Percentiles rank a stretch among this genome's conserved stretches.
Evolutionary conservation across 1,140 invertebrate species (phyloP).

Genomic region (Anoplophora glabripennis): DNA sequence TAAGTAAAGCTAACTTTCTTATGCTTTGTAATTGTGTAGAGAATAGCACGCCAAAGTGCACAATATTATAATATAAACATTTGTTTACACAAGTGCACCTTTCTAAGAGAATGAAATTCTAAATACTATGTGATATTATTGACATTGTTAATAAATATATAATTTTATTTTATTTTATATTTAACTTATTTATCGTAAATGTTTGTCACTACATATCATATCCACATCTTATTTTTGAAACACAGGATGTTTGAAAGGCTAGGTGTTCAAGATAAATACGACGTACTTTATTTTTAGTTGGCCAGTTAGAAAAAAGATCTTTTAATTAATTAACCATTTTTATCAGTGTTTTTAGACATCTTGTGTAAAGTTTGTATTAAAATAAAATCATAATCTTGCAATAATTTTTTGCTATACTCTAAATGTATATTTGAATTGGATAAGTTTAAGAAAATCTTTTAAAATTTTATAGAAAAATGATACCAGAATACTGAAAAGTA

Average conservation of each 20-base stretch:
- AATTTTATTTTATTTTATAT: constrained; percentile 1
- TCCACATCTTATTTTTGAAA: neutral
- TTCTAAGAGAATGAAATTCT: constrained; percentile 40
- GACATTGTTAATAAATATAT: constrained; percentile 16
- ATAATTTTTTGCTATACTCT: constrained; percentile 12
- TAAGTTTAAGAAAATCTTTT: constrained; percentile 15
- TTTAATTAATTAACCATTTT: neutral
- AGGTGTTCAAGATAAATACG: too few relatives aligned
- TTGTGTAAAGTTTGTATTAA: constrained; percentile 21
- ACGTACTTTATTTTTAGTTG: too few relatives aligned
- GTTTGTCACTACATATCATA: constrained; percentile 1
- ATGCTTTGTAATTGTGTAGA: too few relatives aligned
- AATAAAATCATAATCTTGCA: constrained; percentile 6
- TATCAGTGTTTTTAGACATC: too few relatives aligned
- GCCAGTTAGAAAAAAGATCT: neutral
- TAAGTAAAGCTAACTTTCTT: too few relatives aligned
- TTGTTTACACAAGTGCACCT: constrained; percentile 44
- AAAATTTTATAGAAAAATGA: constrained; percentile 11
- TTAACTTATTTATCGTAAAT: neutral
- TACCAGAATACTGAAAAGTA: neutral
- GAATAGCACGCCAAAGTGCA: constrained; percentile 17
- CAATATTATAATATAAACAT: constrained; percentile 17
- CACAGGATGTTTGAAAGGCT: neutral
- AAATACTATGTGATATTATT: constrained; percentile 44
- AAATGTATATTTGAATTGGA: constrained; percentile 16